A percentile compares a stretch with the other conserved stretches of the same genome.
Evolutionary conservation across 1,140 invertebrate genomes (phyloP).

Genomic region (Xylocopa sonorina): DNA sequence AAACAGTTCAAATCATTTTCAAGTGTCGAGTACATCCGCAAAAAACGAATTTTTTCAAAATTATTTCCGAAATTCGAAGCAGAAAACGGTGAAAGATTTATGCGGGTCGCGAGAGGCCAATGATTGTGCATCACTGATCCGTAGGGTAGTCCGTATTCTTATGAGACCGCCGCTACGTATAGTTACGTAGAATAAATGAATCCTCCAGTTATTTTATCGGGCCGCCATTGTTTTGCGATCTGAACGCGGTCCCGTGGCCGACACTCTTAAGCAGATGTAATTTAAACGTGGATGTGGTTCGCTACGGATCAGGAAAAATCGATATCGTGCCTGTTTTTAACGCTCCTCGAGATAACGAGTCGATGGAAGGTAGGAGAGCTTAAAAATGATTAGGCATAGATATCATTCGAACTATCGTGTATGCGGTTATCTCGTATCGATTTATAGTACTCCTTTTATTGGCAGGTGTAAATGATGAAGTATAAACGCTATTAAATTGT

Average conservation of each 20-base stretch:
- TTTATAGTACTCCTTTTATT: not conserved
- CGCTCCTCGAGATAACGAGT: slow-evolving; percentile 37
- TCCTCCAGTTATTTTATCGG: slow-evolving; percentile 53
- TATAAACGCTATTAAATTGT: too few species aligned
- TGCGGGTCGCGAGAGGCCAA: not conserved
- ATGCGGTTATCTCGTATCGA: not conserved
- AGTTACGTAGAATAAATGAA: slow-evolving; percentile 61
- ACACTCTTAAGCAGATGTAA: slow-evolving; percentile 51
- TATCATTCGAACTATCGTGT: slow-evolving; percentile 11
- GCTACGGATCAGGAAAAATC: slow-evolving; percentile 36
- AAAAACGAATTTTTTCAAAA: not conserved
- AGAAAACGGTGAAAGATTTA: not conserved
- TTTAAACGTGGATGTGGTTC: slow-evolving; percentile 44
- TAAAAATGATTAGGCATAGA: slow-evolving; percentile 32
- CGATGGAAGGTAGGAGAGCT: slow-evolving; percentile 7
- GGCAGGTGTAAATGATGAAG: not conserved
- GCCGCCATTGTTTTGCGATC: slow-evolving; percentile 54
- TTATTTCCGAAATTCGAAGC: not conserved
- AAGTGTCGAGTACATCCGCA: too few species aligned
- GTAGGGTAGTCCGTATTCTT: slow-evolving; percentile 26
- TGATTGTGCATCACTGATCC: slow-evolving; percentile 46
- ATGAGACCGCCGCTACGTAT: slow-evolving; percentile 36
- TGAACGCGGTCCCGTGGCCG: slow-evolving; percentile 35
- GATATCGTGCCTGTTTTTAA: slow-evolving; percentile 45
- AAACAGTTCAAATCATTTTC: too few species aligned